Evolutionary conservation across 1,140 invertebrate species (phyloP).

Genomic region (Drosophila pruinosa): DNA sequence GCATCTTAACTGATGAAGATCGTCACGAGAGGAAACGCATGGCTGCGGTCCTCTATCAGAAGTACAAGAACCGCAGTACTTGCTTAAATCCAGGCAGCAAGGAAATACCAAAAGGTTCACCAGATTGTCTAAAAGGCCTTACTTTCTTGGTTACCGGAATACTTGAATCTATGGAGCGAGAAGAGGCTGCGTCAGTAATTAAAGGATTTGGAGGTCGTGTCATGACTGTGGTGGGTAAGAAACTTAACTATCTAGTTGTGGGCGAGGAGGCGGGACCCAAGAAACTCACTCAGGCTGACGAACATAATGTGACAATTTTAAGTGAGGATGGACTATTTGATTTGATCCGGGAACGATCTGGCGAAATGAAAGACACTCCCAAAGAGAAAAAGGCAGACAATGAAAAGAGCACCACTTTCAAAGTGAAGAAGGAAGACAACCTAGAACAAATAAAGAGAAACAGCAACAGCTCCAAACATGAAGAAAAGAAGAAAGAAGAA

Average conservation of each 20-base stretch:
- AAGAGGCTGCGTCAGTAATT: slow-evolving; percentile 90
- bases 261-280: slow-evolving; percentile 93
- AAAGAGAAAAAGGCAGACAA: slow-evolving; percentile 11
- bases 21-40: slow-evolving; percentile 86
- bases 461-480: slow-evolving; percentile 13
- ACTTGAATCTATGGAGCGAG: slow-evolving; percentile 93
- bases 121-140: slow-evolving; percentile 89
- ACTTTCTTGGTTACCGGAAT: slow-evolving; percentile 95
- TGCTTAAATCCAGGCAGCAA: slow-evolving; percentile 92
- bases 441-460: background rate
- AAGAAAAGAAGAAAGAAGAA: background rate
- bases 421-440: background rate
- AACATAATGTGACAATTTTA: slow-evolving; percentile 88
- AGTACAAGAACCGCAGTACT: slow-evolving; percentile 89
- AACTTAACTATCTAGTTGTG: slow-evolving; percentile 91
- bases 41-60: slow-evolving; percentile 86
- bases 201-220: slow-evolving; percentile 92
- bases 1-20: slow-evolving; percentile 85
- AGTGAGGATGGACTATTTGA: slow-evolving; percentile 93
- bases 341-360: slow-evolving; percentile 87
- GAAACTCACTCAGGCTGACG: slow-evolving; percentile 91
- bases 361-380: slow-evolving; percentile 34
- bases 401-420: slow-evolving; percentile 25
- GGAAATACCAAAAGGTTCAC: slow-evolving; percentile 91
- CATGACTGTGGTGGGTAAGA: slow-evolving; percentile 89